These are phyloP conservation scores for Hirtodrosophila confusa DNA, from an alignment of 2,888 invertebrate genomes.

Conservation along the genomic window DNA sequence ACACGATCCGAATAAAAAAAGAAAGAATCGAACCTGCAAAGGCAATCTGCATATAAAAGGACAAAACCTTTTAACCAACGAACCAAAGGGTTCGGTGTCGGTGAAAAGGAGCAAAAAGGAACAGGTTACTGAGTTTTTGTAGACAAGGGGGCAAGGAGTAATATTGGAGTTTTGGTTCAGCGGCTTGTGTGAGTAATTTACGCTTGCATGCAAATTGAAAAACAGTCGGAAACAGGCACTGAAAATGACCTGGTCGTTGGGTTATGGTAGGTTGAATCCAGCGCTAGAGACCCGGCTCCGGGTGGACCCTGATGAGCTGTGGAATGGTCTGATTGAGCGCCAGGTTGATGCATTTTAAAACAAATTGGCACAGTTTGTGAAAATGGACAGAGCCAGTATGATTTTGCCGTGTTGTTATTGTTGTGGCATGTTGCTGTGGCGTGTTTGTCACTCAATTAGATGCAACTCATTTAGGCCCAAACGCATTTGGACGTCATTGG, in stretches of 20 bases:
- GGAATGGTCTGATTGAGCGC: conserved; percentile 56
- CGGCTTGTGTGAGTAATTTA: conserved; percentile 52
- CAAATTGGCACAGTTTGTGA: conserved; percentile 78
- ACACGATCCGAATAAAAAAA: conserved; percentile 21
- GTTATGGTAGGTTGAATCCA: no score
- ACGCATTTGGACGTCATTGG: conserved; percentile 58
- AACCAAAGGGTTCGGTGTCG: background rate
- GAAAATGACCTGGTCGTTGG: conserved; percentile 3
- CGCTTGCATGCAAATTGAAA: conserved; percentile 76
- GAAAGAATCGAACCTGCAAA: conserved; percentile 15
- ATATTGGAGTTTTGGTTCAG: conserved; percentile 12
- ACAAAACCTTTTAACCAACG: conserved; percentile 63
- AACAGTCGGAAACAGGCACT: conserved; percentile 59
- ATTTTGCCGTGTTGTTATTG: conserved; percentile 15
- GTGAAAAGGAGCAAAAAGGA: background rate
- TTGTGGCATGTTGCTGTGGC: conserved; percentile 7
- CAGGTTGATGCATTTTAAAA: conserved; percentile 76
- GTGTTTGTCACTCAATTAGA: conserved; percentile 78
- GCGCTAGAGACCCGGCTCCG: no score
- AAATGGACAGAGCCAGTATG: conserved; percentile 21
- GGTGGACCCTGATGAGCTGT: conserved; percentile 3
- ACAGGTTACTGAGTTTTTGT: conserved; percentile 1
- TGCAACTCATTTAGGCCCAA: conserved; percentile 69
- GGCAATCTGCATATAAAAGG: conserved; percentile 72
- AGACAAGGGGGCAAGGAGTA: background rate